Evolutionary conservation across 2,888 invertebrate genomes (phyloP).

Genomic region (Tridacna crocea): DNA sequence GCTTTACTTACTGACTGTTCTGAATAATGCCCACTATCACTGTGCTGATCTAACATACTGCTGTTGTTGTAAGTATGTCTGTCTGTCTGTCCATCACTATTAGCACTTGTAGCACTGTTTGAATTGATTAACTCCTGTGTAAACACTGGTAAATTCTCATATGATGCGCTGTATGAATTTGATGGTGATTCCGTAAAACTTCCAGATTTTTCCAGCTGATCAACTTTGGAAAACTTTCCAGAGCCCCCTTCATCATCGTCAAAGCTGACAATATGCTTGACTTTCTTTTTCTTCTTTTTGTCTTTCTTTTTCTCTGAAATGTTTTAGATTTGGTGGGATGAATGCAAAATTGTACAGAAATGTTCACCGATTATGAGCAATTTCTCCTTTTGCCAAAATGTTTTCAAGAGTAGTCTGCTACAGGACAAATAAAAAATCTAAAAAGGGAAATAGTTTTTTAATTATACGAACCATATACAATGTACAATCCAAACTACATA

Average conservation of each 20-base stretch:
- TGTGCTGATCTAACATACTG: conserved; percentile 10
- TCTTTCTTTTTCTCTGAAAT: conserved; percentile 80
- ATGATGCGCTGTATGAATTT: conserved; percentile 27
- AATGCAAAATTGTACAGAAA: no score
- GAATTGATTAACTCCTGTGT: conserved; percentile 15
- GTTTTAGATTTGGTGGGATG: neutral
- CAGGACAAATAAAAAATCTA: no score
- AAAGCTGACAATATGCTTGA: conserved; percentile 89
- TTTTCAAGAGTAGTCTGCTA: no score
- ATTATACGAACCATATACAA: no score
- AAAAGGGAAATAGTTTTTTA: no score
- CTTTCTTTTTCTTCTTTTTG: conserved; percentile 87
- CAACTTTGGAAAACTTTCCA: conserved; percentile 50
- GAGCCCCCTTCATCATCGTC: conserved; percentile 86
- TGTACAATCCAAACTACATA: no score
- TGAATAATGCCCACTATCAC: conserved; percentile 25
- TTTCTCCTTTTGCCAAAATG: no score
- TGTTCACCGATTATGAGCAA: no score
- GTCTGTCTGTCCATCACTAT: neutral
- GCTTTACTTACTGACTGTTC: conserved; percentile 11
- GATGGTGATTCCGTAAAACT: conserved; percentile 48
- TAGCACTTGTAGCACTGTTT: conserved; percentile 2
- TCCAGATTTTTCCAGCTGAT: conserved; percentile 46
- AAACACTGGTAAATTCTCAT: conserved; percentile 26
- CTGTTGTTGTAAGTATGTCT: conserved; percentile 3